Base-by-base conservation (phyloP, 2,113 vertebrate species). In the Erinaceus europaeus region DNA sequence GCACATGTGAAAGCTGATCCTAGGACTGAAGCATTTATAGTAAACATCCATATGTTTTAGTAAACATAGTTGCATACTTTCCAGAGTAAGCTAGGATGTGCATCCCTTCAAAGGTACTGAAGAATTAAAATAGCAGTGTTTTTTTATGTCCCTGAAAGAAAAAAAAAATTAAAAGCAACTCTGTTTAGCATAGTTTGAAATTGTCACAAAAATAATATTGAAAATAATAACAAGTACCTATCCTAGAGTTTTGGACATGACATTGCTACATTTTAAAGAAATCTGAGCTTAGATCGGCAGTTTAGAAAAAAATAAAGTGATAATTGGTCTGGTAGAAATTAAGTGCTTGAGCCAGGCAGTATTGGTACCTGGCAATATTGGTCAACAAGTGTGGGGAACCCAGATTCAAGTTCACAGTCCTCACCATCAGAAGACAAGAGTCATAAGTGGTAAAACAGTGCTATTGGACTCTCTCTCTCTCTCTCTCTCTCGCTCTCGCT, bases 11-110 rank as follows among this genome's bases (percentile, higher is more conserved):
- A 88, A 57, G 55, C 57, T 65, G 32, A 79, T 40, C 59, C 55
- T 69, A 64, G 77, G 44, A 82, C 78, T 53, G 42, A 90, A 80
- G n/a, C 36, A 85, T 93, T 93, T 92, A 90, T 23, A 77, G 74
- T 73, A 90, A 92, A 85, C 71, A 93, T 86, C 55, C 74, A 38
- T 87, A 73, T 89, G 78, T 94, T 93, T 91, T 85, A 76, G 75
- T 82, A 94, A 92, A 94, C 78, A 94, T 59, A 93, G 82, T 15
- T 44, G 57, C 52, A 62, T 5, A 29, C 40, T 83, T 94, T 64
- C 61, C 78, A 87, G 67, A 69, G 55, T 50, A 86, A 89, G 78
- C 34, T 73, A 78, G 74, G 25, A 23, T 89, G 68, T 50, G 68
- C 75, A 79, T 44, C 76, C 59, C 48, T 91, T 71, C 89, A 93